phyloP scores from a whole-genome alignment of 2,797 vertebrate species.

The Aeoliscus strigatus region DNA sequence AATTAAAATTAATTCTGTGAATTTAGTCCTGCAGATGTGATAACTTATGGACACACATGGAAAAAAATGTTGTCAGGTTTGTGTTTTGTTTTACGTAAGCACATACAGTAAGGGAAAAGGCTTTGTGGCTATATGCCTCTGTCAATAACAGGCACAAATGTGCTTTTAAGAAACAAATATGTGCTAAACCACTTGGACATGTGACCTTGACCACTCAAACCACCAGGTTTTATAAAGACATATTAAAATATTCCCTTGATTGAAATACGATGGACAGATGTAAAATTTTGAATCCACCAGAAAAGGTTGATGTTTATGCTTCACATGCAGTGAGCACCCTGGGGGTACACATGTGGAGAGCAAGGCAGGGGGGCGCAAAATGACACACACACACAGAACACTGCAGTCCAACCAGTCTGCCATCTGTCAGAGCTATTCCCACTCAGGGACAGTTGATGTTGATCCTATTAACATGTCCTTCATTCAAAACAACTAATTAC shows the following conservation, averaged over 20 bases:
- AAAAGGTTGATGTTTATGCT: not conserved
- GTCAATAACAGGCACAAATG: too few species aligned
- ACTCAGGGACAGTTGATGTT: constrained; percentile 47
- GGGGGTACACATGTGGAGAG: not conserved
- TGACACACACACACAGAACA: not conserved
- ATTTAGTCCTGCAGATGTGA: constrained; percentile 7
- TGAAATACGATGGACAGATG: too few species aligned
- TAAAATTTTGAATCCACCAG: not conserved
- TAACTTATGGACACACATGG: not conserved
- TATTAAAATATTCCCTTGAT: too few species aligned
- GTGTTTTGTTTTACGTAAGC: not conserved
- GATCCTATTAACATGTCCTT: constrained; percentile 72
- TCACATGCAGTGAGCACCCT: not conserved
- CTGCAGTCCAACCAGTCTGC: constrained; percentile 10
- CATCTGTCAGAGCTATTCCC: constrained; percentile 39
- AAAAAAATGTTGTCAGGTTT: constrained; percentile 2
- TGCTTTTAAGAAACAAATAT: too few species aligned
- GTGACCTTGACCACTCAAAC: too few species aligned
- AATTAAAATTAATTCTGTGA: constrained; percentile 57
- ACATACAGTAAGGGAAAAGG: not conserved
- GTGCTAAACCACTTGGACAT: too few species aligned
- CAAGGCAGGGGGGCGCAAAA: not conserved
- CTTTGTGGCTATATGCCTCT: too few species aligned
- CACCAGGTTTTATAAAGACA: too few species aligned
- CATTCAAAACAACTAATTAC: constrained; percentile 69